Evolutionary conservation across 2,888 invertebrate genomes (phyloP), one percentile per base, ranked within the genome.

Genomic region (Apamea epomidion): DNA sequence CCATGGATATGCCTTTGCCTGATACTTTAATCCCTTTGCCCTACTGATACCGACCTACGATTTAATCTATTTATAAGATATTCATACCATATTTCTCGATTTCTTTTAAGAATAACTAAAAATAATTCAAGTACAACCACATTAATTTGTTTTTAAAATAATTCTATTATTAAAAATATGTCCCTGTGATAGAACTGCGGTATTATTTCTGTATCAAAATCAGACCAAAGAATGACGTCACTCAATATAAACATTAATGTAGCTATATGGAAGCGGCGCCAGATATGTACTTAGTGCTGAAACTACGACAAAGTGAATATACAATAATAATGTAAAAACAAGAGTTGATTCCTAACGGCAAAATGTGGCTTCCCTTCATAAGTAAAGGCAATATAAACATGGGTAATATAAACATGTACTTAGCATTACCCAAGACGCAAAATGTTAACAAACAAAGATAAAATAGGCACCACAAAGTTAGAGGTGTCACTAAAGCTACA

Each of bases 321-420:
- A 76, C 4, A 60, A 76, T 76, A 7, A 32, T n/a, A 32, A 72
- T 12, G 7, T 76, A 71, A 58, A 76, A 71, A n/a, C 58, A 18
- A 45, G 18, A 25, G 32, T 76, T 76, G 21, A 16, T 3, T 64
- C 51, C 25, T 37, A 77, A 51, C 12, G 76, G 75, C 29, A 77
- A 37, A 12, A 77, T 21, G 10, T 29, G 45, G 5, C 45, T 45
- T 74, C n/a, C 25, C 10, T n/a, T 58, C 1, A 54, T 2, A 8
- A 37, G 37, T 21, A 51, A 21, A 29, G 8, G 0, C 25, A 37
- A 37, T 6, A 6, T 5, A 37, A 37, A 37, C 37, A 37, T 37
- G 37, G 58, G 58, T 3, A 58, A 10, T 25, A 58, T 10, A 58
- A 10, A 58, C 25, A 25, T 58, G 58, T 58, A 25, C 58, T 25